Base-by-base conservation (phyloP, 2,888 invertebrate genomes). In the Erannis defoliaria region DNA sequence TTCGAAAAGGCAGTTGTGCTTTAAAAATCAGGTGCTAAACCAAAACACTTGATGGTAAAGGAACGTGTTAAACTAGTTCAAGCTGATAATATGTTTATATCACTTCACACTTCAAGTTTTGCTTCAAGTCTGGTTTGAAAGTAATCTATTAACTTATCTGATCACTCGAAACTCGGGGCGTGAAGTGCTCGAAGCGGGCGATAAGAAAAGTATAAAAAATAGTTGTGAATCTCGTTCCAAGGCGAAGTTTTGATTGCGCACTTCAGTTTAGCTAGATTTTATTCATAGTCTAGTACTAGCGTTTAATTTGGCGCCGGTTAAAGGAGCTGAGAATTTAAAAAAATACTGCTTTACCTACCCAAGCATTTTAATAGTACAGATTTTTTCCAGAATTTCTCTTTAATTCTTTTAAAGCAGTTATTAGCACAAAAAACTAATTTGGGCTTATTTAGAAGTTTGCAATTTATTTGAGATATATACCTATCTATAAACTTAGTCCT, bases 101-200 rank as follows among this genome's bases (percentile, higher is more conserved):
- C 74, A 71, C 74, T 74, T 74, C 59, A 74, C 75, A 74, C 75
- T 56, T 62, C 46, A 40, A 51, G 51, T 29, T 51, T 48, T 23
- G 53, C 42, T 76, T 74, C 60, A 70, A 70, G 66, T 61, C 64
- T 59, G 62, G 71, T 75, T 64, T 67, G 66, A 71, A 77, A 74
- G 70, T 70, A 74, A 76, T 75, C 71, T 75, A 72, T 78, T 75
- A 72, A 71, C 66, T 77, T 79, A 81, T 80, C 78, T 72, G 70
- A 57, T 72, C 70, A 75, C 75, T 80, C 66, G 66, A 76, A 80
- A 78, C 68, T 77, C 74, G 48, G 14, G 75, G 74, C 71, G 77
- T 74, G 72, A 78, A 79, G 73, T 79, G 76, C 49, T 64, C 21
- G 51, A 55, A 42, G 43, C 55, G 37, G 18, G 18, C 53, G 62